phyloP scores from a whole-genome alignment of 1,140 invertebrate genomes.

The Megalonaias nervosa region DNA sequence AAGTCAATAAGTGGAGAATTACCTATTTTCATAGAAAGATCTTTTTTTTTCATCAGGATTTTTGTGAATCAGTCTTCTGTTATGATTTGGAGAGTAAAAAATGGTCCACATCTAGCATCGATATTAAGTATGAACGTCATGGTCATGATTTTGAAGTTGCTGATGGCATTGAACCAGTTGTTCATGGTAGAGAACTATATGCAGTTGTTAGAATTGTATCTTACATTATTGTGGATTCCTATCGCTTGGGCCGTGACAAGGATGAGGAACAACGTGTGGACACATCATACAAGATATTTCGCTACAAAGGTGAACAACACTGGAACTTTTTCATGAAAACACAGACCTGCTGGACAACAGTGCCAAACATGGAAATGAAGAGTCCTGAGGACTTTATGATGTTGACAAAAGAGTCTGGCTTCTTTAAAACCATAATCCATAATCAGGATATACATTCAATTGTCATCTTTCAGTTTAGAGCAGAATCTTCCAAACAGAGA shows the following conservation, averaged over 20 bases:
- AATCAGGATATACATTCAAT: no score
- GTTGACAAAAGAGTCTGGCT: no score
- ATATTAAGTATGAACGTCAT: not conserved
- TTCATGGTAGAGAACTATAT: constrained; percentile 11
- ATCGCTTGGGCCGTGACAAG: not conserved
- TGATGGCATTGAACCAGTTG: constrained; percentile 16
- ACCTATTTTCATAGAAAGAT: constrained; percentile 3
- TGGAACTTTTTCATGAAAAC: no score
- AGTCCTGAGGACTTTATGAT: no score
- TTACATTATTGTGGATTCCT: not conserved
- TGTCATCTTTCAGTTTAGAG: no score
- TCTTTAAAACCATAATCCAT: no score
- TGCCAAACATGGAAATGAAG: no score
- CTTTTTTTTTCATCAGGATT: not conserved
- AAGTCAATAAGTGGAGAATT: constrained; percentile 8
- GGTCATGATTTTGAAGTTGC: not conserved
- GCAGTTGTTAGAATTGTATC: constrained; percentile 9
- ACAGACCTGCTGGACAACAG: no score
- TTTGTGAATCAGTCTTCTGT: not conserved
- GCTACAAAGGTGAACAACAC: no score
- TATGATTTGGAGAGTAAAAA: not conserved
- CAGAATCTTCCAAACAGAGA: no score
- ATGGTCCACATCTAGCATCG: constrained; percentile 2
- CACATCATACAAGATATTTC: no score
- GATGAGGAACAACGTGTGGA: no score